These are phyloP conservation scores for Stigmatopora nigra DNA, from an alignment of 2,113 vertebrate species.

Conservation along the genomic window DNA sequence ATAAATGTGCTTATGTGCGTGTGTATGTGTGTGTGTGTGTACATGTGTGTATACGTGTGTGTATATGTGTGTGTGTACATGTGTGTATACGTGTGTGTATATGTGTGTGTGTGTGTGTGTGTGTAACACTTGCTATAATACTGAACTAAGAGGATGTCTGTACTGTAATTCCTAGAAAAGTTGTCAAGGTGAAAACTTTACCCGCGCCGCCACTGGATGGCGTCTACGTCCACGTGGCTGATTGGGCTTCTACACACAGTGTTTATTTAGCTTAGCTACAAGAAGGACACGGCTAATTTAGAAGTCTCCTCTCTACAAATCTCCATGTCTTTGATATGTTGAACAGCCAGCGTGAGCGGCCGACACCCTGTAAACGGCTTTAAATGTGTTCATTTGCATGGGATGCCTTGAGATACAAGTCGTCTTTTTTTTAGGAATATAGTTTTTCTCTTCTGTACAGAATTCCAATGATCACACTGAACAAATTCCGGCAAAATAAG, in stretches of 20 bases:
- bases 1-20: no score
- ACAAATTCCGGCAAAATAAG: no score
- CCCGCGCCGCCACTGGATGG: slow-evolving; percentile 51
- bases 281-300: slow-evolving; percentile 13
- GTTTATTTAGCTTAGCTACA: slow-evolving; percentile 22
- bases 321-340: slow-evolving; percentile 24
- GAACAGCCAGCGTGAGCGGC: slow-evolving; percentile 19
- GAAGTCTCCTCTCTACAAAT: neutral
- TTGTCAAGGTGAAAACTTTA: slow-evolving; percentile 82
- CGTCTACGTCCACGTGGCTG: neutral
- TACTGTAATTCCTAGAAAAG: slow-evolving; percentile 71
- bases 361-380: slow-evolving; percentile 34
- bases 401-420: slow-evolving; percentile 17
- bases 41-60: no score
- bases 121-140: slow-evolving; percentile 73
- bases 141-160: slow-evolving; percentile 82
- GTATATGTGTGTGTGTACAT: no score
- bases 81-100: no score
- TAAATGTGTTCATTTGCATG: slow-evolving; percentile 74
- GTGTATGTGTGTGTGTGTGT: no score
- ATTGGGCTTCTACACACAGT: slow-evolving; percentile 16
- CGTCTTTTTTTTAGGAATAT: neutral
- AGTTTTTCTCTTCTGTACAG: neutral
- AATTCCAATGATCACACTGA: neutral
- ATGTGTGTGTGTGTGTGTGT: slow-evolving; percentile 21